Evolutionary conservation across 2,888 invertebrate species (phyloP), one percentile per base, ranked within the genome.

Genomic region (Luperina nickerlii): DNA sequence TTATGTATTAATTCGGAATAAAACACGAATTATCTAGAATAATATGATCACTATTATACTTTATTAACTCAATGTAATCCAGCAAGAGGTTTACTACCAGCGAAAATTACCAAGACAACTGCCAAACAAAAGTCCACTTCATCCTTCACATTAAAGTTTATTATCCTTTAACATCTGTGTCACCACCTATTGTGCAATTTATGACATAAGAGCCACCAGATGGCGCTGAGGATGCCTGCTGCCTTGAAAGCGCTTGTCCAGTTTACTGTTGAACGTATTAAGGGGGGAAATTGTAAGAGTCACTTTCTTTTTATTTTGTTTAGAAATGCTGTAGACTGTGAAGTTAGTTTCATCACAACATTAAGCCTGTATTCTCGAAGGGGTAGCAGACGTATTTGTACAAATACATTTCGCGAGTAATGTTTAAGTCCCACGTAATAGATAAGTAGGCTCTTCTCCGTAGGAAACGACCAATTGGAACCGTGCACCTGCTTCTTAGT

Each of bases 151-250:
- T 63, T 51, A 83, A 38, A 81, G 82, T 71, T 32, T 60, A 79
- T 7, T 65, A 81, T 87, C 24, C 32, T 7, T 27, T 38, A n/a
- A 45, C 51, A 65, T 51, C 54, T 71, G 57, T 60, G 42, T 72
- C 27, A 63, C 48, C 32, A 62, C 0, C 42, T 77, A 67, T 85
- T 70, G 73, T 77, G 57, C 66, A 69, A 38, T 81, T 86, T 87
- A 81, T 65, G 72, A 77, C 45, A 7, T 70, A 62, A 70, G 57
- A 69, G 48, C 62, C 72, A 68, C 63, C 85, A 88, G 86, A 81
- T 85, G 85, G 60, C 68, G 81, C 54, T 78, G 75, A 42, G 62
- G 57, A 76, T 79, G 75, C 86, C 69, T 65, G 65, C 70, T 69
- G 78, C 70, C 60, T 54, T 79, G 72, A 67, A 69, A 60, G n/a